These are phyloP conservation scores for Leucopsar rothschildi DNA, from an alignment of 2,113 vertebrate species.

Conservation along the genomic window DNA sequence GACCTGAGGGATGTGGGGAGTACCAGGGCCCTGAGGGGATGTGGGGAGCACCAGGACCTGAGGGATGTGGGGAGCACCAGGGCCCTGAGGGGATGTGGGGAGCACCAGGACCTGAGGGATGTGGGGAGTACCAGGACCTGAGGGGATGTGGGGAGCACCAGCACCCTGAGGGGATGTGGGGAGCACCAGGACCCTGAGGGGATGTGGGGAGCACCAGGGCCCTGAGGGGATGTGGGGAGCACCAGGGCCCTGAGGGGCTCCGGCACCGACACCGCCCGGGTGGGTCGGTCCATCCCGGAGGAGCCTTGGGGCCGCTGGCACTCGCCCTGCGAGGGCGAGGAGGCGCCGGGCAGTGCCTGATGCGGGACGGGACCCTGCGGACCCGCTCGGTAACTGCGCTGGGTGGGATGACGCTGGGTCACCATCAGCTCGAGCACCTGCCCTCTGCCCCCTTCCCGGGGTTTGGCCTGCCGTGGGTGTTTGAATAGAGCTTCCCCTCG, in stretches of 20 bases:
- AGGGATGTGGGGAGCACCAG: no score
- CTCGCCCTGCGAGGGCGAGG: background rate
- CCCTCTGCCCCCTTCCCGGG: accelerated
- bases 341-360: background rate
- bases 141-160: background rate
- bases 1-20: no score
- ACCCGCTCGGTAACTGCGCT: accelerated
- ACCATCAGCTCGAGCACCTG: background rate
- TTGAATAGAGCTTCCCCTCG: background rate
- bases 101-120: no score
- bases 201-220: no score
- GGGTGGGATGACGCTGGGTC: accelerated
- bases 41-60: no score
- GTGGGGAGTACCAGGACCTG: no score
- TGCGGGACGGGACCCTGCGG: accelerated
- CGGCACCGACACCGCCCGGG: accelerated
- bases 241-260: no score
- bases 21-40: no score
- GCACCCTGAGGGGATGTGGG: no score
- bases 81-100: no score
- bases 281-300: no score
- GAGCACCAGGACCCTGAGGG: background rate
- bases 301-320: accelerated
- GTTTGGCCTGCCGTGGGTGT: no score
- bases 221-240: background rate